Percentiles rank a stretch among this genome's conserved stretches.
Conservation (phyloP, 2,797 vertebrate species). For the Natrix natrix region DNA sequence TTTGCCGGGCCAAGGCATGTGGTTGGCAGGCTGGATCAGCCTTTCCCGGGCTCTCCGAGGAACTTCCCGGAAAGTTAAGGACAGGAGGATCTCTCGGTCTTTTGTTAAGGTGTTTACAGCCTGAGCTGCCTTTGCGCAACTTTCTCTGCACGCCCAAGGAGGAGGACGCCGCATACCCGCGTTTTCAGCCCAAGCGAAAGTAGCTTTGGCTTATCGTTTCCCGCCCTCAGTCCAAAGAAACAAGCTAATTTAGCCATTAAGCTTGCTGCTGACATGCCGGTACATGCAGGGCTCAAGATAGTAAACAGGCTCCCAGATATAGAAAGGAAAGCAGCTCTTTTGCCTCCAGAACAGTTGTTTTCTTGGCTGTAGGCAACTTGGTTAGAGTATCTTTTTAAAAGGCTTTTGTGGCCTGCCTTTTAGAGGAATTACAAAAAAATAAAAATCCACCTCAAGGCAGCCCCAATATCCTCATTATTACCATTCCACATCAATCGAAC, state of each 20-base stretch:
- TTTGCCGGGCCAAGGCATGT: neutral
- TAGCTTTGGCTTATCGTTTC: neutral
- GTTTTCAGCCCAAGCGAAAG: neutral
- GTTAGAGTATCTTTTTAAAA: neutral
- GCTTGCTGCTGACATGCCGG: neutral
- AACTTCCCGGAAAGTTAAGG: conserved; percentile 16
- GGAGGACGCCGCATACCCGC: neutral
- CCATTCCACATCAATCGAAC: neutral
- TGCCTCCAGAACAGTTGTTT: neutral
- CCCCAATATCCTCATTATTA: neutral
- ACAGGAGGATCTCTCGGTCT: conserved; percentile 22
- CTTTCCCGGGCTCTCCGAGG: neutral
- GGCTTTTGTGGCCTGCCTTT: neutral
- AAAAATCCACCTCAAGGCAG: neutral
- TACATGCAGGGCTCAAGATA: neutral
- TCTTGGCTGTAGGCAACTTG: neutral
- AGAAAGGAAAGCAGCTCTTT: neutral
- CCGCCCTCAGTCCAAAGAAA: neutral
- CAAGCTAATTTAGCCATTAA: neutral
- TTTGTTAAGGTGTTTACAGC: conserved; percentile 41
- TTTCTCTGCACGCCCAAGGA: neutral
- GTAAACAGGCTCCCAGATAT: neutral
- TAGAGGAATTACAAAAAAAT: neutral
- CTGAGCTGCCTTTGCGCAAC: conserved; percentile 48
- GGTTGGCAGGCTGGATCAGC: neutral